Conservation (phyloP, 2,888 invertebrate species). For the Drosophila maculinotata region DNA sequence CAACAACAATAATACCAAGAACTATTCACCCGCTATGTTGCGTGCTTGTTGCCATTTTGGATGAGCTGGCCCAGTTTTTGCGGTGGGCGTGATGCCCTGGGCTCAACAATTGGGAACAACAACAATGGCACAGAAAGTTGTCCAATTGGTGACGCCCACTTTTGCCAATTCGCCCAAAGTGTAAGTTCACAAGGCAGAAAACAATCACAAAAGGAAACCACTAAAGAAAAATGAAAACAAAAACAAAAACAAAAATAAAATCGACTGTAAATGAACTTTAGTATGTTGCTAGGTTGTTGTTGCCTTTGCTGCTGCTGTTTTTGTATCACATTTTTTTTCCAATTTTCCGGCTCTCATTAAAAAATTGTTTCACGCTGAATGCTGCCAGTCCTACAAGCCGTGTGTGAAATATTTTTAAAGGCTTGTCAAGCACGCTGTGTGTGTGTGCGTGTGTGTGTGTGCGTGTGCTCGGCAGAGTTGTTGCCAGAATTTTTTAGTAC, state of each 20-base stretch:
- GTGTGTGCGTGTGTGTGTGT: conserved; percentile 10
- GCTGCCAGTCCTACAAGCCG: conserved; percentile 54
- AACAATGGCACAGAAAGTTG: conserved; percentile 33
- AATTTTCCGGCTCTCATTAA: conserved; percentile 64
- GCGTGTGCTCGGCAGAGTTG: conserved; percentile 28
- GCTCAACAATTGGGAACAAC: conserved; percentile 55
- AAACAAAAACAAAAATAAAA: background rate
- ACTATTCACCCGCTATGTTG: conserved; percentile 32
- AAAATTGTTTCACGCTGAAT: conserved; percentile 55
- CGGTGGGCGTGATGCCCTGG: conserved; percentile 41
- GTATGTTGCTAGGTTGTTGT: background rate
- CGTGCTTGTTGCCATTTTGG: conserved; percentile 70
- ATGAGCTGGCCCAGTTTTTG: conserved; percentile 66
- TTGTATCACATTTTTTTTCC: conserved; percentile 23
- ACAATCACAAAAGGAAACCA: conserved; percentile 39
- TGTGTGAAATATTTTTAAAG: conserved; percentile 42
- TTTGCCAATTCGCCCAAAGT: conserved; percentile 44
- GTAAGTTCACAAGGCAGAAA: conserved; percentile 42
- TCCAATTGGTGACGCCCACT: conserved; percentile 52
- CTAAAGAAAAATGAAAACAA: conserved; percentile 2
- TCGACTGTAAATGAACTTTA: conserved; percentile 20
- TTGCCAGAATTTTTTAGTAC: conserved; percentile 46
- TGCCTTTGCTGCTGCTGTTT: background rate
- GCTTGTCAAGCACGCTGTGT: conserved; percentile 24
- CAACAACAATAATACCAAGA: conserved; percentile 11